phyloP scores from a whole-genome alignment of 2,797 vertebrate genomes.

The Epinephelus malabaricus region DNA sequence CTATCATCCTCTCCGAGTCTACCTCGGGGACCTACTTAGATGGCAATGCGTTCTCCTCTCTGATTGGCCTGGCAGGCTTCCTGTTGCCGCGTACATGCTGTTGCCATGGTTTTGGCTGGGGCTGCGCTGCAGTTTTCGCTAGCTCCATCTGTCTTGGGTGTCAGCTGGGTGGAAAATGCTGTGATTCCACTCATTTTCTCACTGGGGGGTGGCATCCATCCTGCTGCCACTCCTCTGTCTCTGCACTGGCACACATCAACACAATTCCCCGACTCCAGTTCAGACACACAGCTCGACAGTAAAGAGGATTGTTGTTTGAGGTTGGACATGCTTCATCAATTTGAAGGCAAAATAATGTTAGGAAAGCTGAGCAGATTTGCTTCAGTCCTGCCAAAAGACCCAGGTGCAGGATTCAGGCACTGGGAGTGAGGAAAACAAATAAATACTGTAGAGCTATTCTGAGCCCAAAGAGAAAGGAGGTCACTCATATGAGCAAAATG shows the following conservation, averaged over 20 bases:
- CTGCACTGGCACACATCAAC: constrained; percentile 63
- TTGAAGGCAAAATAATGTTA: constrained; percentile 59
- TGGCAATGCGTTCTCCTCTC: constrained; percentile 45
- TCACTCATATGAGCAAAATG: constrained; percentile 40
- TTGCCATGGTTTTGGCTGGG: constrained; percentile 79
- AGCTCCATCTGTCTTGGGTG: constrained; percentile 81
- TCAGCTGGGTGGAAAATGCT: constrained; percentile 76
- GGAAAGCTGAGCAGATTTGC: constrained; percentile 59
- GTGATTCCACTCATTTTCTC: constrained; percentile 79
- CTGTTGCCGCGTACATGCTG: constrained; percentile 67
- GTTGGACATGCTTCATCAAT: constrained; percentile 63
- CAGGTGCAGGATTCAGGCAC: constrained; percentile 53
- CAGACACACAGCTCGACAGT: constrained; percentile 44
- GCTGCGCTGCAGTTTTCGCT: constrained; percentile 66
- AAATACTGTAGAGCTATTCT: constrained; percentile 42
- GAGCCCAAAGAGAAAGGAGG: constrained; percentile 51
- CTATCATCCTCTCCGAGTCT: constrained; percentile 56
- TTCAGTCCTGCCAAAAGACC: constrained; percentile 62
- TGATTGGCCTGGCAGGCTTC: constrained; percentile 75
- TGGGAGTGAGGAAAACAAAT: constrained; percentile 40
- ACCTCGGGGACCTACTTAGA: constrained; percentile 67
- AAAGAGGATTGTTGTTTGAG: constrained; percentile 62
- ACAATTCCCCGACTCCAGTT: constrained; percentile 50
- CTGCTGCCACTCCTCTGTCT: constrained; percentile 64
- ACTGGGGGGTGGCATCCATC: constrained; percentile 68